These are phyloP conservation scores for Mormyrus hasselquistii DNA, from an alignment of 2,797 vertebrate species.

Conservation along the genomic window DNA sequence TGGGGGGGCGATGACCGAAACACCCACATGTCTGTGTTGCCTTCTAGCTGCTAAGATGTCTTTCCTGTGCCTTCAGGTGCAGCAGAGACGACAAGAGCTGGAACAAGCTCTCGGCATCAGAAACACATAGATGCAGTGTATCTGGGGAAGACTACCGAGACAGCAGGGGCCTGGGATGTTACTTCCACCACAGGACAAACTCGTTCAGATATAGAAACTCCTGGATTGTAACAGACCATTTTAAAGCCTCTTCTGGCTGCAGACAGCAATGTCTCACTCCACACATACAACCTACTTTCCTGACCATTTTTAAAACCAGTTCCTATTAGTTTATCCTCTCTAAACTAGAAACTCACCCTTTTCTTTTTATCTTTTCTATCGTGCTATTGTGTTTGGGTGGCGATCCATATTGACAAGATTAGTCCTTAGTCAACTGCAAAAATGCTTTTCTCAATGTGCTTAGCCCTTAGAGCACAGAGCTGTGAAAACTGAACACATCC, in stretches of 20 bases:
- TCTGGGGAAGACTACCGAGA: not conserved
- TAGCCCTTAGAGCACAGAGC: not conserved
- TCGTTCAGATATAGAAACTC: not conserved
- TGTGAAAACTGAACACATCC: not conserved
- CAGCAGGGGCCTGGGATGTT: not conserved
- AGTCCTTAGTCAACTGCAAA: not conserved
- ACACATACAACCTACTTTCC: not conserved
- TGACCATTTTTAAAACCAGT: not conserved
- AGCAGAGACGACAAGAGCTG: conserved; percentile 93
- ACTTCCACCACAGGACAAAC: not conserved
- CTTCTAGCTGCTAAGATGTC: conserved; percentile 5
- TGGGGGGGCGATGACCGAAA: not conserved
- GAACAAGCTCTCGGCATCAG: conserved; percentile 96
- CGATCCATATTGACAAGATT: not conserved
- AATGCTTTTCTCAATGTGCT: not conserved
- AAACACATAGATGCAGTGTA: conserved; percentile 73
- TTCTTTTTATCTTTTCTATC: not conserved
- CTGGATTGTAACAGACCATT: not conserved
- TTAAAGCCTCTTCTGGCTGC: not conserved
- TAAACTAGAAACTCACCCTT: not conserved
- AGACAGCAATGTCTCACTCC: not conserved
- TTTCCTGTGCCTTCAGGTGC: conserved; percentile 69
- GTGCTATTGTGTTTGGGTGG: not conserved
- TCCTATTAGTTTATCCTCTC: not conserved
- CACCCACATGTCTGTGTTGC: not conserved